Base-by-base conservation (phyloP, 1,140 invertebrate species). In the Drosophila guanche region DNA sequence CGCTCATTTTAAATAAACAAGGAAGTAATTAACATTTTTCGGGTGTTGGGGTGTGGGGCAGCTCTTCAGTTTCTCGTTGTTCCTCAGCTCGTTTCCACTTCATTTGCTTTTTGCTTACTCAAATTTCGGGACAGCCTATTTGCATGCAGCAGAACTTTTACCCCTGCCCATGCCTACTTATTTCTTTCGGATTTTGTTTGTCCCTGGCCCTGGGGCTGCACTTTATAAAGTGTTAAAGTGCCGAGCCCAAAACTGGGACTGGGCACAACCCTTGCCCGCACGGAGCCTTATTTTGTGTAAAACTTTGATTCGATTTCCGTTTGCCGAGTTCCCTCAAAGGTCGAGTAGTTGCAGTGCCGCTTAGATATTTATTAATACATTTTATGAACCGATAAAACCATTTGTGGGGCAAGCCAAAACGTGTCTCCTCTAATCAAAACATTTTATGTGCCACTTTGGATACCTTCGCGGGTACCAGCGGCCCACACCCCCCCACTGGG, bases 141-240 rank as follows among this genome's bases (percentile, higher is more conserved):
- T 85, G 69, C 81, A 79, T 68, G 70, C 29, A 84, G 55, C 72
- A 71, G 60, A 81, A 77, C 33, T 59, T 81, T 84, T 88, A 8
- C 48, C 67, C 59, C 1, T 20, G n/a, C 16, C 16, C 16, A 20
- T 20, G 20, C 23, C 6, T 58, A 53, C 14, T 68, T 16, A 4
- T 16, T 37, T 67, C 54, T 41, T 54, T 59, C 10, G 10, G n/a
- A 57, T 75, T 52, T 60, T 84, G 70, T 67, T 61, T 72, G 60
- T 71, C 50, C 37, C 54, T 61, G 41, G 51, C 47, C 79, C 79
- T 51, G 43, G 68, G 77, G 83, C 83, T 86, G 81, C 81, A 86
- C 73, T 88, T 85, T 86, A 86, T 81, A 88, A 86, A 86, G 81
- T 86, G 81, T 86, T 86, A 81, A 86, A 79, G 77, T 81, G 77